Conservation (phyloP, 2,797 vertebrate genomes). For the Miichthys miiuy region DNA sequence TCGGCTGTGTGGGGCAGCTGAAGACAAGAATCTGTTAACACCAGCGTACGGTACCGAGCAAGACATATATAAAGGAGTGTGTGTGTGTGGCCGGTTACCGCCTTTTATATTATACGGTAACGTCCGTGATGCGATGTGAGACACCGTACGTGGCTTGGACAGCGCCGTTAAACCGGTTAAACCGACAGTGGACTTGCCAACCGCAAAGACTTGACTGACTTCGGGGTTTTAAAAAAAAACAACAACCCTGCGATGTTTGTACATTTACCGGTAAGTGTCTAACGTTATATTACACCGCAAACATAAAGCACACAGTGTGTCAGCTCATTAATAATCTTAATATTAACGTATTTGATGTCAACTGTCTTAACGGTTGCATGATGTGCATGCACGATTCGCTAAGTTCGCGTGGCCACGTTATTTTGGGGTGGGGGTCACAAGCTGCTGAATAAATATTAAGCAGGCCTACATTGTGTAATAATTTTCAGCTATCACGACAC, state of each 20-base stretch:
- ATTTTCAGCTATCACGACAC: slow-evolving; percentile 16
- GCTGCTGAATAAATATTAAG: slow-evolving; percentile 48
- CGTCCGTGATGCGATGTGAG: slow-evolving; percentile 56
- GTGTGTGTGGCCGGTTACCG: slow-evolving; percentile 41
- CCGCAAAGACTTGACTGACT: slow-evolving; percentile 62
- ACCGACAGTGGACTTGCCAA: slow-evolving; percentile 58
- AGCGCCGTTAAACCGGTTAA: slow-evolving; percentile 50
- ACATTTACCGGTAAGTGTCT: slow-evolving; percentile 70
- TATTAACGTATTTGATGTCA: slow-evolving; percentile 26
- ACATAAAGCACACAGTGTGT: neutral
- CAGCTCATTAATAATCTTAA: neutral
- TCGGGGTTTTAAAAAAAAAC: slow-evolving; percentile 31
- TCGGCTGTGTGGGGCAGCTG: slow-evolving; percentile 73
- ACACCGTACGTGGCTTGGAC: slow-evolving; percentile 40
- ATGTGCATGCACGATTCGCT: slow-evolving; percentile 55
- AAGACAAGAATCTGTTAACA: slow-evolving; percentile 77
- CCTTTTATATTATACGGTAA: slow-evolving; percentile 5
- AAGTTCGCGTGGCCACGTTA: slow-evolving; percentile 69
- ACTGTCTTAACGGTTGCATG: slow-evolving; percentile 25
- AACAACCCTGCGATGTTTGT: slow-evolving; percentile 59
- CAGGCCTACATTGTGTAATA: slow-evolving; percentile 42
- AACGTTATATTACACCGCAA: neutral
- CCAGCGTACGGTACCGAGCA: slow-evolving; percentile 56
- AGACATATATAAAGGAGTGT: slow-evolving; percentile 45
- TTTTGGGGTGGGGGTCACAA: slow-evolving; percentile 43